A percentile compares a stretch with the other conserved stretches of the same genome.
These are phyloP conservation scores for Tachycineta bicolor DNA, from an alignment of 2,113 vertebrate genomes.

Conservation along the genomic window DNA sequence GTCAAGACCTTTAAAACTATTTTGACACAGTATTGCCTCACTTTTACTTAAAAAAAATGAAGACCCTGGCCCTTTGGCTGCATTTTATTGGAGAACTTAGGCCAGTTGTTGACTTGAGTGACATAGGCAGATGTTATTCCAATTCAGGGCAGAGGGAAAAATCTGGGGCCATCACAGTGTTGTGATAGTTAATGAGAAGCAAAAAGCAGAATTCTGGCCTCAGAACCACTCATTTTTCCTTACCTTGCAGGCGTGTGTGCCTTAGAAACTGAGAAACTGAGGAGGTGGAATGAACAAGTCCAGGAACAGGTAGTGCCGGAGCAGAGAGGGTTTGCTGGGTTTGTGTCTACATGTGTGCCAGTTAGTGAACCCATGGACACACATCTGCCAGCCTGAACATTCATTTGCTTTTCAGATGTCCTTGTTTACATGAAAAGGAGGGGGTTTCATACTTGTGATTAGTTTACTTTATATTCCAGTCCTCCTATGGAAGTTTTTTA, in stretches of 20 bases:
- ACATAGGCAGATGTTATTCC: neutral
- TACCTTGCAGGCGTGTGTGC: neutral
- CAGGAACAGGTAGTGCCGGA: neutral
- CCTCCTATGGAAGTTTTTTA: neutral
- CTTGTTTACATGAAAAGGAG: neutral
- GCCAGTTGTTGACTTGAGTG: neutral
- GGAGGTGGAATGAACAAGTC: neutral
- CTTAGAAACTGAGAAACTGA: neutral
- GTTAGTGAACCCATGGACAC: neutral
- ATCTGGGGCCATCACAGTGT: rapidly evolving
- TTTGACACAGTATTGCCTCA: constrained; percentile 16
- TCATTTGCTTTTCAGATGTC: neutral
- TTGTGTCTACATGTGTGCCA: neutral
- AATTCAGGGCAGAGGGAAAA: neutral
- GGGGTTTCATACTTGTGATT: neutral
- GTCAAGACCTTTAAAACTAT: constrained; percentile 10
- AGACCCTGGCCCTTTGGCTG: neutral
- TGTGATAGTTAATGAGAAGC: neutral
- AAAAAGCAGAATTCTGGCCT: neutral
- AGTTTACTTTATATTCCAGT: neutral
- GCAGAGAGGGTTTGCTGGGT: neutral
- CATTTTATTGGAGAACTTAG: neutral
- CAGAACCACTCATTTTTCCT: neutral
- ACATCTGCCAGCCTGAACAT: neutral
- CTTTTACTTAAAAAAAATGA: neutral